Percentiles rank a stretch among this genome's conserved stretches.
Conservation (phyloP, 2,797 vertebrate genomes). For the Dermochelys coriacea region DNA sequence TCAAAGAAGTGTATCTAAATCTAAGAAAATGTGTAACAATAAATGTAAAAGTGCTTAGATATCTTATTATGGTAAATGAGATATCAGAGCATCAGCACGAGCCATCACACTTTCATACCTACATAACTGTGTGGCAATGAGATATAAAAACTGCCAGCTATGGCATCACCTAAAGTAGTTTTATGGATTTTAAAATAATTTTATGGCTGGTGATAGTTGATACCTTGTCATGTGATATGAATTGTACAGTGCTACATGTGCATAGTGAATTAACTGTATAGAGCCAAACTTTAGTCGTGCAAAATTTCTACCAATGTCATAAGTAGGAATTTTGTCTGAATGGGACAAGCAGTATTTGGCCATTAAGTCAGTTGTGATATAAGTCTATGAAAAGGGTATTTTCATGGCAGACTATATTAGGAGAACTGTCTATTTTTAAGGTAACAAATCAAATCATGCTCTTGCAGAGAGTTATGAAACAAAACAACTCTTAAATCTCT, state of each 20-base stretch:
- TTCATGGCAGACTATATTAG: background rate
- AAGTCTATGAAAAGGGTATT: background rate
- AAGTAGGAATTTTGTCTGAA: background rate
- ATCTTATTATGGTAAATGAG: background rate
- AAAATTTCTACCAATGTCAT: background rate
- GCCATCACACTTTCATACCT: background rate
- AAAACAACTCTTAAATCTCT: background rate
- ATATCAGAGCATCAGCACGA: background rate
- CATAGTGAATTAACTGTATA: background rate
- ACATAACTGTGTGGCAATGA: background rate
- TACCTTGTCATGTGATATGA: background rate
- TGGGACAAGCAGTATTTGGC: background rate
- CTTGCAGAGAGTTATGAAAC: background rate
- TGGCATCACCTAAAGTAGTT: background rate
- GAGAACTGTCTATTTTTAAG: background rate
- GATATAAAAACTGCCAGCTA: background rate
- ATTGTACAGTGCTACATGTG: background rate
- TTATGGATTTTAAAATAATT: background rate
- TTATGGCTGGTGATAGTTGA: background rate
- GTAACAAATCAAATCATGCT: background rate
- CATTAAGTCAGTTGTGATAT: background rate
- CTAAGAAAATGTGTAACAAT: background rate
- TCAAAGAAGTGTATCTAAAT: background rate
- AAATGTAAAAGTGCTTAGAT: background rate
- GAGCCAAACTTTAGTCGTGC: background rate